Percentiles rank a stretch among this genome's conserved stretches.
These are phyloP conservation scores for Branchinecta sandiegonensis DNA, from an alignment of 2,888 invertebrate genomes.

Conservation along the genomic window DNA sequence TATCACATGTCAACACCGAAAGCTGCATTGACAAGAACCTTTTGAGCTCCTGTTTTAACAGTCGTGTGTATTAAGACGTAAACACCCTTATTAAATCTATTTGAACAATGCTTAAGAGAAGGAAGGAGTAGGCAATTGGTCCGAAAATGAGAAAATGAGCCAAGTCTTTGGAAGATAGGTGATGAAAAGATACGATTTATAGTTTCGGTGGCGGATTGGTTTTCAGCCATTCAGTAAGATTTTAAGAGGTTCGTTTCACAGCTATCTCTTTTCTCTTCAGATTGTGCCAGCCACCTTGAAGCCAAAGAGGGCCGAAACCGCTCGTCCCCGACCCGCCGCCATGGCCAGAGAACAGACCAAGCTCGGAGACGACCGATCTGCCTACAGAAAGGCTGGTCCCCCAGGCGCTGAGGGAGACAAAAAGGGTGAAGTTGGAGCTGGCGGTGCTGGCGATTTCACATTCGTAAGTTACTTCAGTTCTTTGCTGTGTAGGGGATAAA, in stretches of 20 bases:
- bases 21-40: too few species aligned
- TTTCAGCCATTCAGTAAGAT: background rate
- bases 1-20: too few species aligned
- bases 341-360: constrained; percentile 53
- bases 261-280: constrained; percentile 30
- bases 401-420: constrained; percentile 55
- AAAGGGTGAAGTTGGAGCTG: constrained; percentile 92
- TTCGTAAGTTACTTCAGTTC: constrained; percentile 47
- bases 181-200: too few species aligned
- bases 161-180: too few species aligned
- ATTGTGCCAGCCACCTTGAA: constrained; percentile 96
- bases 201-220: too few species aligned
- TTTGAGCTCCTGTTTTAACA: too few species aligned
- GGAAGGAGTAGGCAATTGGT: too few species aligned
- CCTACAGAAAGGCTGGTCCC: constrained; percentile 63
- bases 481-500: too few species aligned
- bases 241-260: background rate
- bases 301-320: constrained; percentile 73
- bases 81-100: too few species aligned
- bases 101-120: too few species aligned
- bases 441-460: constrained; percentile 69
- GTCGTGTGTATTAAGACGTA: too few species aligned
- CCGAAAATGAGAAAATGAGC: too few species aligned
- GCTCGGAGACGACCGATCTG: constrained; percentile 64
- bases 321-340: constrained; percentile 56